Base-by-base conservation (phyloP, 2,888 invertebrate genomes). In the Caenorhabditis drosophilae region DNA sequence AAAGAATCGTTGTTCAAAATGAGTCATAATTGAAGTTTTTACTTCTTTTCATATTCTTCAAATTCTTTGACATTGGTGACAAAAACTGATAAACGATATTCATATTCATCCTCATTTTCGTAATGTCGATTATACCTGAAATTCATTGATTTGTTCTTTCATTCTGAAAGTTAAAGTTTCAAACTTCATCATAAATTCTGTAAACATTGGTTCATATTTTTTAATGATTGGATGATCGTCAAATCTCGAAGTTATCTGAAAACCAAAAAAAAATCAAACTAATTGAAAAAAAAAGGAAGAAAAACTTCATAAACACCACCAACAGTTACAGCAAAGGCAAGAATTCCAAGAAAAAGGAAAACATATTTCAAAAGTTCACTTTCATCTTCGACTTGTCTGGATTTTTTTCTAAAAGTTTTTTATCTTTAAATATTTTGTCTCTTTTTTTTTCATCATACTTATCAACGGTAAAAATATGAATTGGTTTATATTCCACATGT, bases 31-130 rank as follows among this genome's bases (percentile, higher is more conserved):
- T 7, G 6, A 42, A 25, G 6, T 20, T 9, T 16, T 27, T n/a
- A 45, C 44, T 34, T 51, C 11, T 25, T 23, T 16, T 70, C 70
- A 40, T 64, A 61, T 11, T 31, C 53, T 44, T 70, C 67, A n/a
- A 52, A 60, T 16, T 66, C 63, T 18, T 40, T 36, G 0, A 67
- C 59, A 60, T 58, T 70, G 3, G 42, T 15, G 3, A 38, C 22
- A 12, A 62, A 70, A 23, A 67, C 44, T 1, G 16, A 15, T 31
- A 54, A 67, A 1, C 70, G 57, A 42, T 50, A 53, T 12, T 48
- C 12, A 7, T 40, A 41, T 16, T 63, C 63, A 18, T n/a, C n/a
- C n/a, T n/a, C n/a, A n/a, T n/a, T n/a, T n/a, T n/a, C n/a, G n/a
- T n/a, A n/a, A n/a, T n/a, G n/a, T n/a, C n/a, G n/a, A n/a, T n/a